These are phyloP conservation scores for Choristoneura rosaceana DNA, from an alignment of 2,888 invertebrate genomes.

Conservation along the genomic window DNA sequence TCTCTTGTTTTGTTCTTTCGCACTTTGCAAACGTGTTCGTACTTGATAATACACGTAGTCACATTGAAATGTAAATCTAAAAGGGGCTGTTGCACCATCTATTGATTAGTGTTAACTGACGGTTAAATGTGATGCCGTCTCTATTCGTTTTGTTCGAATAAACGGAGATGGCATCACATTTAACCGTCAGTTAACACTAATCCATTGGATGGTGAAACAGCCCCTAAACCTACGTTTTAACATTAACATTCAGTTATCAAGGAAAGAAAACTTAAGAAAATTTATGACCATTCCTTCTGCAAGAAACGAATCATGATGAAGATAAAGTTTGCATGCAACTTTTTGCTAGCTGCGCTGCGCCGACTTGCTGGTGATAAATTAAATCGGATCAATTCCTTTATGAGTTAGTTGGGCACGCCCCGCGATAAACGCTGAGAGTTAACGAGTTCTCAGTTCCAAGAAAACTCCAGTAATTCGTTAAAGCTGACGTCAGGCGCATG, in stretches of 20 bases:
- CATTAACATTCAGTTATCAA: background rate
- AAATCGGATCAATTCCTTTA: conserved; percentile 34
- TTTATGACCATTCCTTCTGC: conserved; percentile 1
- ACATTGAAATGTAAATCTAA: background rate
- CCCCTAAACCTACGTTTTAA: background rate
- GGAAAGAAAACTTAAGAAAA: background rate
- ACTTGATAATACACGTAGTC: background rate
- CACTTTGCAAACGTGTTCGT: background rate
- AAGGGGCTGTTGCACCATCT: no score
- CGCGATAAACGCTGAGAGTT: conserved; percentile 49
- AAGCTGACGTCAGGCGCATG: conserved; percentile 48
- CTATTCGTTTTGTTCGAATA: no score
- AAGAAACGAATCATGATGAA: background rate
- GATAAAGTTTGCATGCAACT: background rate
- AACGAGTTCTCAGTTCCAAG: conserved; percentile 49
- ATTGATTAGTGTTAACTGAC: no score
- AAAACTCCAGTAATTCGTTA: conserved; percentile 46
- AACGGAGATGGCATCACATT: no score
- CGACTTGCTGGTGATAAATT: conserved; percentile 24
- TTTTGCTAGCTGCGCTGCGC: conserved; percentile 6
- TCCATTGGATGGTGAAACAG: no score
- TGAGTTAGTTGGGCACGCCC: conserved; percentile 29
- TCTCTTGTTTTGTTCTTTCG: background rate
- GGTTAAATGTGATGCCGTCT: no score
- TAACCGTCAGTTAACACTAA: no score